Evolutionary conservation across 2,113 vertebrate species (phyloP).

Genomic region (Chloebia gouldiae): DNA sequence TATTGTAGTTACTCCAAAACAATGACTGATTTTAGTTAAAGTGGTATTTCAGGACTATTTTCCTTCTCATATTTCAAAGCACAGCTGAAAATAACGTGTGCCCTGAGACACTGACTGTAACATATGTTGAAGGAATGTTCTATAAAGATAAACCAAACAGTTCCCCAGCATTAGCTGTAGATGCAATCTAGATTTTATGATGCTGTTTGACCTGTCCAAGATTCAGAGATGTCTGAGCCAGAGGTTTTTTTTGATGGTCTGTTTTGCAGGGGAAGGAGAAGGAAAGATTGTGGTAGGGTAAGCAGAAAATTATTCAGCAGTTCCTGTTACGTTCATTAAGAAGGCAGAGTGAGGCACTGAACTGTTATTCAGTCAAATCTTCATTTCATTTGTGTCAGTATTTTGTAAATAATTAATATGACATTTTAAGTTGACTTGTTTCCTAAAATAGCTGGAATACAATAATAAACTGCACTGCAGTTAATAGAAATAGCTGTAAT

Average conservation of each 20-base stretch:
- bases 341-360: conserved; percentile 13
- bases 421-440: conserved; percentile 68
- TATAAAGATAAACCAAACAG: not conserved
- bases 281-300: conserved; percentile 19
- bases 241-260: not conserved
- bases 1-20: not conserved
- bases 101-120: not conserved
- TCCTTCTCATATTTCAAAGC: conserved; percentile 44
- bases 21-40: conserved; percentile 34
- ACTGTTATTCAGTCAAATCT: conserved; percentile 44
- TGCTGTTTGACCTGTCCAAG: not conserved
- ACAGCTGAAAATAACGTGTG: conserved; percentile 5
- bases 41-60: not conserved
- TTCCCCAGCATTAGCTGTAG: not conserved
- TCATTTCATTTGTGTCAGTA: conserved; percentile 56
- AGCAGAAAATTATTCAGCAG: conserved; percentile 61
- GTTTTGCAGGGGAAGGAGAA: not conserved
- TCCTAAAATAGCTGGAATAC: conserved; percentile 51
- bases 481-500: not conserved
- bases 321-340: conserved; percentile 49
- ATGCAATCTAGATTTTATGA: not conserved
- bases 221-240: not conserved
- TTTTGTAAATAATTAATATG: conserved; percentile 74
- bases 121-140: conserved; percentile 15
- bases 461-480: not conserved